Evolutionary conservation across 2,113 vertebrate species (phyloP).

Genomic region (Microtus richardsoni): DNA sequence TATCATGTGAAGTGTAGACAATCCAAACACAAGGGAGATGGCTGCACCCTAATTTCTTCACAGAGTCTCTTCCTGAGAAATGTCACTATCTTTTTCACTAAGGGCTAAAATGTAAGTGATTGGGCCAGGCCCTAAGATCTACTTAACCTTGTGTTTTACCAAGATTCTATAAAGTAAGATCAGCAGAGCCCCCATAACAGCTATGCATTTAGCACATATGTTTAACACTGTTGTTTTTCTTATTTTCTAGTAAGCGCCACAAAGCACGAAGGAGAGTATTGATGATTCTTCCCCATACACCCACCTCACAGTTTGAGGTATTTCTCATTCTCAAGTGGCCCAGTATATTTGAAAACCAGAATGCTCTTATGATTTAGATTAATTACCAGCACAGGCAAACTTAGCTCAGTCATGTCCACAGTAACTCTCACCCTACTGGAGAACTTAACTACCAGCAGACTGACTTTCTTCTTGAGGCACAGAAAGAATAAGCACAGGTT

Average conservation of each 20-base stretch:
- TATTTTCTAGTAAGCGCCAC: background rate
- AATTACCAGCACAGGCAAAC: conserved; percentile 12
- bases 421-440: background rate
- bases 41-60: background rate
- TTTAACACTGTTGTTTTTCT: conserved; percentile 6
- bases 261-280: conserved; percentile 13
- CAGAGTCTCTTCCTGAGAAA: background rate
- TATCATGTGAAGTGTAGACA: background rate
- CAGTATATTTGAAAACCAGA: background rate
- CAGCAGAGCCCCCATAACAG: background rate
- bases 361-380: conserved; percentile 24
- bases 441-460: background rate
- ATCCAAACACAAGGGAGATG: background rate
- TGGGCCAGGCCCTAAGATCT: background rate
- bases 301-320: background rate
- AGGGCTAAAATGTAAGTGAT: background rate
- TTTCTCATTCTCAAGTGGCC: conserved; percentile 21
- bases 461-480: background rate
- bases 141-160: background rate
- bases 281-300: background rate
- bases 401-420: background rate
- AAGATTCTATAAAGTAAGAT: background rate
- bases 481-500: conserved; percentile 28
- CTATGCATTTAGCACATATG: background rate
- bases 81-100: background rate